Conservation (phyloP, 2,113 vertebrate genomes). For the Motacilla tschutschensis region DNA sequence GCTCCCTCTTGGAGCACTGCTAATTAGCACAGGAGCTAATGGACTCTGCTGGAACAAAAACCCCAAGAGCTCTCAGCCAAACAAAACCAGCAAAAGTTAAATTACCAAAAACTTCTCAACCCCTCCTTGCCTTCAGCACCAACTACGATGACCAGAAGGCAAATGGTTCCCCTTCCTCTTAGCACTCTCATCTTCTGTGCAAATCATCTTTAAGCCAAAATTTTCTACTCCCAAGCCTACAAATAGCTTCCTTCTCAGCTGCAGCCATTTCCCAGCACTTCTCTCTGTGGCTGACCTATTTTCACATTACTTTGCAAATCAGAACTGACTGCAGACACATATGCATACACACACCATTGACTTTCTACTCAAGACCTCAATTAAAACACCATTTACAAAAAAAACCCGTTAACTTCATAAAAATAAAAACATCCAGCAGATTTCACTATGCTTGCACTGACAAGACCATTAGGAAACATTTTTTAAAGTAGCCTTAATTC, state of each 20-base stretch:
- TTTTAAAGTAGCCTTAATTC: background rate
- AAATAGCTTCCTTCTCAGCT: background rate
- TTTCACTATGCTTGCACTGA: background rate
- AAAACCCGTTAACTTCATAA: background rate
- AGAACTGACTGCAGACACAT: slow-evolving; percentile 56
- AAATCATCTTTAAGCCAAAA: background rate
- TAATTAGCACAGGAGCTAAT: background rate
- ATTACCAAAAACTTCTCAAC: background rate
- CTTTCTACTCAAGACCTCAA: slow-evolving; percentile 43
- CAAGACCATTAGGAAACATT: background rate
- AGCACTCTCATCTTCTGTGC: background rate
- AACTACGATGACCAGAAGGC: background rate
- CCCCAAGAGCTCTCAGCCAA: background rate
- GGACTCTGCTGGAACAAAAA: background rate
- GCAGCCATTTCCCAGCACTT: slow-evolving; percentile 9
- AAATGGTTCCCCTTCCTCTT: background rate
- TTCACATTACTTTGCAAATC: slow-evolving; percentile 52
- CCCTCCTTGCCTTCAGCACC: background rate
- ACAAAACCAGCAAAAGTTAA: background rate
- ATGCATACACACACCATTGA: slow-evolving; percentile 50
- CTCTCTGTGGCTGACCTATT: slow-evolving; percentile 53
- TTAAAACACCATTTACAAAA: slow-evolving; percentile 44
- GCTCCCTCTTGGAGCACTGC: background rate
- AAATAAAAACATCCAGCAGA: slow-evolving; percentile 36
- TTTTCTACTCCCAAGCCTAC: background rate